Base-by-base conservation (phyloP, 1,140 invertebrate genomes). In the Lucilia sericata region DNA sequence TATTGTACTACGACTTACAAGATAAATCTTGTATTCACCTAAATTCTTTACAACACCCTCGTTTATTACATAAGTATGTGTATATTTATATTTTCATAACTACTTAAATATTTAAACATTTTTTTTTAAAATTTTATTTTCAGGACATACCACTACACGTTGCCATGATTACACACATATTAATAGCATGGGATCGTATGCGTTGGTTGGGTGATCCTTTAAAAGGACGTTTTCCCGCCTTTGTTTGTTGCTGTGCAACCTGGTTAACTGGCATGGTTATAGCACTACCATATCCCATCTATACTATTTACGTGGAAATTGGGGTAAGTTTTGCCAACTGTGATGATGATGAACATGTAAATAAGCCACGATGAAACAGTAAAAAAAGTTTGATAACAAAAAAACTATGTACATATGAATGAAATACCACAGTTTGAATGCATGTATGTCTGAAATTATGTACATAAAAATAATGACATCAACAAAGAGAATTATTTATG, bases 221-320 rank as follows among this genome's bases (percentile, higher is more conserved):
- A 60, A 94, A 93, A 88, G 92, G 93, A 9, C 92, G 95, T 51
- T 88, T 95, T 55, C 94, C 94, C 9, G 92, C 92, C 83, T 94
- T 93, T 86, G 93, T 93, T n/a, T 95, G 94, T 87, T 92, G 93
- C 36, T 92, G 95, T 19, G 94, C 93, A 55, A 93, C 94, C 21
- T 96, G 95, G 95, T 93, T 95, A 8, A 93, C 93, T 30, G 94
- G 94, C 17, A 92, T 95, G 84, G 94, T 95, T 87, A 93, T 95
- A 34, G 94, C 95, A 1, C 90, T 96, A 84, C 95, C 95, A 2
- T 95, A 95, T 91, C 94, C 94, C 51, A 94, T 96, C 47, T 96
- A 96, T 87, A 94, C 94, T 74, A 94, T 94, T 84, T 95, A 95
- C 87, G 92, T 95, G 36, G 94, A 95, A 88, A 89, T 95, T 82